Base-by-base conservation (phyloP, 2,888 invertebrate species). In the Microchrysa polita region DNA sequence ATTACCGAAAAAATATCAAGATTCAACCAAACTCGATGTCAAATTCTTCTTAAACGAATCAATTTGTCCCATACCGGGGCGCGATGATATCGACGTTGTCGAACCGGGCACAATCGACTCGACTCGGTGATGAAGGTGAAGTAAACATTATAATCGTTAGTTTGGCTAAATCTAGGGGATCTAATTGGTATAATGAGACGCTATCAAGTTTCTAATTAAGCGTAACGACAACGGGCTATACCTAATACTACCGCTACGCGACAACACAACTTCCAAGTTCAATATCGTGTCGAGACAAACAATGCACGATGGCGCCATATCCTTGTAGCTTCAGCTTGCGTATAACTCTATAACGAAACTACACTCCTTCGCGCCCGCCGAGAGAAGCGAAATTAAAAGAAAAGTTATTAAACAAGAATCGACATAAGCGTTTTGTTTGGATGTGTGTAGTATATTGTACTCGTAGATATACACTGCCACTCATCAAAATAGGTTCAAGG, bases 151-250 rank as follows among this genome's bases (percentile, higher is more conserved):
- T 40, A 69, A 69, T 69, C 34, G 69, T 55, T 55, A 65, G 57
- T 40, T 52, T 53, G 22, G 67, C 34, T 55, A 69, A 57, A 55
- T 69, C 69, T 34, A 20, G 20, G 14, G 40, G 42, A 69, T 69
- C 57, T 69, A 55, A 69, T 69, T 69, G 53, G 44, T 69, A 27
- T 69, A 69, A 69, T 69, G 69, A 69, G 40, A 69, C 52, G 57
- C 55, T 69, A 55, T 69, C 69, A 57, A 57, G 69, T 69, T 69
- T 69, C 57, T 69, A 69, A 69, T 69, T 69, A 69, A 69, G 40
- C 53, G 27, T 2, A 52, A 42, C 55, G 20, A 23, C 20, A 16
- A 48, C 48, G 48, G 48, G 12, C 12, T n/a, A n/a, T n/a, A n/a
- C n/a, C n/a, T n/a, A n/a, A n/a, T n/a, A n/a, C n/a, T n/a, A n/a